These are phyloP conservation scores for Sturmia bella DNA, from an alignment of 2,888 invertebrate genomes.

Conservation along the genomic window DNA sequence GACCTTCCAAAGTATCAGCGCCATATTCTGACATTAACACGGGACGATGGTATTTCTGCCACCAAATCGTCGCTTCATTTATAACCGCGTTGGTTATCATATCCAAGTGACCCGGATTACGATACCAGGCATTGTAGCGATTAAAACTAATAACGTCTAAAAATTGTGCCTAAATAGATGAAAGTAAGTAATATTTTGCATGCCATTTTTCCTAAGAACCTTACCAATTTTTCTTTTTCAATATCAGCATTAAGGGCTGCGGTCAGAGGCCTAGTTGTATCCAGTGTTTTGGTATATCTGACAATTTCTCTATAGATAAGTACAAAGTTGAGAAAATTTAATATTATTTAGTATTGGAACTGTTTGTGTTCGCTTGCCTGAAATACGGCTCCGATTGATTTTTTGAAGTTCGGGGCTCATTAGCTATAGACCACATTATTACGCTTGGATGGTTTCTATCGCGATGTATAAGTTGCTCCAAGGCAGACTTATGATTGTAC, in stretches of 20 bases:
- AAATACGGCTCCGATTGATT: constrained; percentile 90
- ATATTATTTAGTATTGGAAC: neutral
- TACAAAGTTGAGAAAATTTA: neutral
- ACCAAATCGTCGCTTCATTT: constrained; percentile 91
- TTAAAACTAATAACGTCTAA: constrained; percentile 97
- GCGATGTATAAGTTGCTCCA: constrained; percentile 92
- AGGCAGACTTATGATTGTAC: constrained; percentile 90
- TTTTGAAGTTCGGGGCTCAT: constrained; percentile 91
- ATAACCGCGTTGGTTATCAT: constrained; percentile 87
- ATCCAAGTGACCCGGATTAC: constrained; percentile 90
- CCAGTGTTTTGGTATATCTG: constrained; percentile 88
- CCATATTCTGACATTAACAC: constrained; percentile 98
- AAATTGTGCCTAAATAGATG: constrained; percentile 84
- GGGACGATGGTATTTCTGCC: constrained; percentile 90
- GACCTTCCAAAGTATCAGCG: constrained; percentile 94
- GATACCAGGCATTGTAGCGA: constrained; percentile 98
- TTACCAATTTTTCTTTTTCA: constrained; percentile 85
- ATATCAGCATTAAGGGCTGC: constrained; percentile 87
- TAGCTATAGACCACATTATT: constrained; percentile 97
- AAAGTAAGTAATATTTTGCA: neutral
- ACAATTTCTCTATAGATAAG: constrained; percentile 86
- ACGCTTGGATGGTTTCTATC: constrained; percentile 98
- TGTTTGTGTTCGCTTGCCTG: constrained; percentile 82
- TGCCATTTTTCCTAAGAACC: neutral
- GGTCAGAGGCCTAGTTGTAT: constrained; percentile 92